Base-by-base conservation (phyloP, 2,888 invertebrate species). In the Phengaris alcon region DNA sequence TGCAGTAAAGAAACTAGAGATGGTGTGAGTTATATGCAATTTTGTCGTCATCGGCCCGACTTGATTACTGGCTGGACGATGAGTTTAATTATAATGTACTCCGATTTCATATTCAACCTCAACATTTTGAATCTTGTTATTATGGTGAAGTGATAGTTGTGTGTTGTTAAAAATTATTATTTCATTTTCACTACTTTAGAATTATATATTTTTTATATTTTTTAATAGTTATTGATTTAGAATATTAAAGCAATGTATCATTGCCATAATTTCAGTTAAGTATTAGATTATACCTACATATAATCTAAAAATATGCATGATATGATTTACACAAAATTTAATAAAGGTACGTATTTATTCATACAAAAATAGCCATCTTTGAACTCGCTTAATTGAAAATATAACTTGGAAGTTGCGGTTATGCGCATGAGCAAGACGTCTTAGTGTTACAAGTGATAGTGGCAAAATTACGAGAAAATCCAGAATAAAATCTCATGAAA, bases 1-100 rank as follows among this genome's bases (percentile, higher is more conserved):
- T 84, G 87, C 87, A 86, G 86, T 91, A 89, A 91, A 86, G 91
- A 89, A 91, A 90, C 88, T 81, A 84, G 90, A 89, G 88, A 89
- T 90, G 89, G 86, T 86, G 85, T 86, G 86, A 84, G 87, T 86
- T 88, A 87, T 89, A 87, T 87, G 90, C 88, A 85, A 88, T 85
- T 84, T 82, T 83, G 82, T 82, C 79, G 84, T 82, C 75, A 75
- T 68, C 70, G 54, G 72, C 54, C 72, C 15, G 76, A 83, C 80
- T 84, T 80, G 82, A 83, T 81, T 82, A 79, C 80, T 75, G 75
- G 74, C 76, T 77, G 76, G 79, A 74, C 77, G 74, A 74, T 77
- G 77, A 75, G 74, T 77, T 78, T 79, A 79, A 78, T 80, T 79
- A 79, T 79, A 77, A 76, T 75, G 74, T 52, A 69, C 75, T 73